Conservation (phyloP, 2,113 vertebrate genomes). For the Thermophis baileyi region DNA sequence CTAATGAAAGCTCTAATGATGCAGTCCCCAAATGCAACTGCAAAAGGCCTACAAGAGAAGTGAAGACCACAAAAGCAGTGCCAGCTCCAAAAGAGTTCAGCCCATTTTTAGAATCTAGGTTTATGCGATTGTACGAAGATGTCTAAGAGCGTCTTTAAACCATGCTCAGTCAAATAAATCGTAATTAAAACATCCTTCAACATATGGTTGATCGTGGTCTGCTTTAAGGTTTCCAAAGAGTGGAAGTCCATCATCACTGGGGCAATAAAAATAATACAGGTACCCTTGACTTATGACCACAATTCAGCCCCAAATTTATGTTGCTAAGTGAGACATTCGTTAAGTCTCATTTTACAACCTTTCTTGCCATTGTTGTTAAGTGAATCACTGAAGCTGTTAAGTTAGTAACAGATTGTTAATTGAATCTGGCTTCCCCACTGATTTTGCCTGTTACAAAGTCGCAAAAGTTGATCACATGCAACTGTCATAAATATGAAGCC, state of each 20-base stretch:
- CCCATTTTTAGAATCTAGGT: not conserved
- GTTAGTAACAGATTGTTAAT: not conserved
- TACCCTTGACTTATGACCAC: not conserved
- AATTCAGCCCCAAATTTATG: not conserved
- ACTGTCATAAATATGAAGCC: not conserved
- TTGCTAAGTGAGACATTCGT: not conserved
- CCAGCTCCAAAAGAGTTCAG: not conserved
- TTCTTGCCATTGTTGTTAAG: not conserved
- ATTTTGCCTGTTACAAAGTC: not conserved
- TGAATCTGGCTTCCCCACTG: not conserved
- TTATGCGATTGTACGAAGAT: not conserved
- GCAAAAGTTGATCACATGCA: not conserved
- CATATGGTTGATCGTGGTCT: not conserved
- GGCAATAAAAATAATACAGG: not conserved
- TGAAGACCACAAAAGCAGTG: not conserved
- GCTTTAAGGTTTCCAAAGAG: not conserved
- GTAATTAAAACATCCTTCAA: not conserved
- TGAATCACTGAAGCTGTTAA: not conserved
- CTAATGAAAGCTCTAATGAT: conserved; percentile 33
- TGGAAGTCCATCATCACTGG: not conserved
- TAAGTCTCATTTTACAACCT: not conserved
- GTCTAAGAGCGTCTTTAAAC: not conserved
- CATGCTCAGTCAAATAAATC: not conserved
- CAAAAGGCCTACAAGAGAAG: conserved; percentile 17
- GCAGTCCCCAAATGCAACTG: conserved; percentile 16